phyloP scores from a whole-genome alignment of 1,140 invertebrate species.

The Drosophila novamexicana region DNA sequence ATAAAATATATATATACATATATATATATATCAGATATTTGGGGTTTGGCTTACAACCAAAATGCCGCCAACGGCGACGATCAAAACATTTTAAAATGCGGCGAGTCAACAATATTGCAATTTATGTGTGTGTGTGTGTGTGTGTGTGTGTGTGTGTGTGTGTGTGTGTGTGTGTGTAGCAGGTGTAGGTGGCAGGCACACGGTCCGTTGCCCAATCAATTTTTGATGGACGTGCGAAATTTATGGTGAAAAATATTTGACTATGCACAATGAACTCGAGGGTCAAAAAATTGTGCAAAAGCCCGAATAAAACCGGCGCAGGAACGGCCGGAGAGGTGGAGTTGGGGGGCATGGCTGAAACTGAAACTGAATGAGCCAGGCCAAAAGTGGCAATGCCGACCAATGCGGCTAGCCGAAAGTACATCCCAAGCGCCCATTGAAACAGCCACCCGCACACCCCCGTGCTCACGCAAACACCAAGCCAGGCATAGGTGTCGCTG shows the following conservation, averaged over 20 bases:
- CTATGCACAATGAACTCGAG: conserved; percentile 75
- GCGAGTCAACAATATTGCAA: conserved; percentile 58
- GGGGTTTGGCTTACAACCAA: no score
- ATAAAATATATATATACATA: background rate
- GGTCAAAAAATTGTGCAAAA: conserved; percentile 39
- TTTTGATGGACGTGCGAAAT: conserved; percentile 83
- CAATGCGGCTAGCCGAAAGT: conserved; percentile 59
- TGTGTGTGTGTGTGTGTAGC: conserved; percentile 23
- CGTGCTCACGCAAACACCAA: background rate
- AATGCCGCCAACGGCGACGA: background rate
- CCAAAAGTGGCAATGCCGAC: conserved; percentile 20
- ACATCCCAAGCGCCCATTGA: background rate
- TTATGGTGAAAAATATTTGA: conserved; percentile 82
- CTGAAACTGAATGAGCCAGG: conserved; percentile 16
- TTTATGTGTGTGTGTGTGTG: conserved; percentile 23
- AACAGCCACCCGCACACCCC: background rate
- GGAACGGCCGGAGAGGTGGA: background rate
- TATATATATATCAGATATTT: background rate
- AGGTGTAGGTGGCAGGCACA: conserved; percentile 50
- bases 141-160: conserved; percentile 12
- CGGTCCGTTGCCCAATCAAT: conserved; percentile 71
- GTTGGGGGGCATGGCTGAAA: background rate
- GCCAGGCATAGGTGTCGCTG: background rate
- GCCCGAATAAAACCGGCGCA: background rate
- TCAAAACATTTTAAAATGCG: conserved; percentile 51